A percentile compares a stretch with the other conserved stretches of the same genome.
phyloP scores from a whole-genome alignment of 2,888 invertebrate genomes.

The Iphiclides podalirius region DNA sequence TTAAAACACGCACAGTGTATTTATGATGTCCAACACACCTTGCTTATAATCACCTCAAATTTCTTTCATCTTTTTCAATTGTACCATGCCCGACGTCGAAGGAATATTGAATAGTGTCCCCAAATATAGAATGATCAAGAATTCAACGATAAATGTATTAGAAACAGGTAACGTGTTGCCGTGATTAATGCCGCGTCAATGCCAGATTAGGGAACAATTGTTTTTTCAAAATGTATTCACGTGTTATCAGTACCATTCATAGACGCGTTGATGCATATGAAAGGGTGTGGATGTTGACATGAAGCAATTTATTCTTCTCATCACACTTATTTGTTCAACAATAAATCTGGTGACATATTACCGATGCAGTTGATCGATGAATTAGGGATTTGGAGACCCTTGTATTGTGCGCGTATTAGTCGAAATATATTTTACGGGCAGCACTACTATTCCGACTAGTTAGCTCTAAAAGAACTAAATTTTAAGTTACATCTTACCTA shows the following conservation, averaged over 20 bases:
- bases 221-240: constrained; percentile 18
- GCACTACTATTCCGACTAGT: no score
- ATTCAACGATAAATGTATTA: constrained; percentile 5
- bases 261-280: constrained; percentile 50
- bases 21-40: no score
- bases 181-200: constrained; percentile 18
- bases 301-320: constrained; percentile 58
- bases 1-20: no score
- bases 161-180: constrained; percentile 6
- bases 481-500: no score
- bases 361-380: constrained; percentile 26
- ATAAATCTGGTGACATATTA: constrained; percentile 56
- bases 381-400: background rate
- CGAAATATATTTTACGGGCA: no score
- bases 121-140: constrained; percentile 1
- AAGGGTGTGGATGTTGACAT: constrained; percentile 54
- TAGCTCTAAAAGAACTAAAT: no score
- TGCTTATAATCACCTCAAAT: no score
- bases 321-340: constrained; percentile 48
- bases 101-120: no score
- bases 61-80: no score
- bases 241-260: constrained; percentile 26
- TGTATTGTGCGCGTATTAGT: no score
- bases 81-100: no score
- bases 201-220: constrained; percentile 20